phyloP scores from a whole-genome alignment of 2,888 invertebrate genomes.

The Mylabris sibirica region DNA sequence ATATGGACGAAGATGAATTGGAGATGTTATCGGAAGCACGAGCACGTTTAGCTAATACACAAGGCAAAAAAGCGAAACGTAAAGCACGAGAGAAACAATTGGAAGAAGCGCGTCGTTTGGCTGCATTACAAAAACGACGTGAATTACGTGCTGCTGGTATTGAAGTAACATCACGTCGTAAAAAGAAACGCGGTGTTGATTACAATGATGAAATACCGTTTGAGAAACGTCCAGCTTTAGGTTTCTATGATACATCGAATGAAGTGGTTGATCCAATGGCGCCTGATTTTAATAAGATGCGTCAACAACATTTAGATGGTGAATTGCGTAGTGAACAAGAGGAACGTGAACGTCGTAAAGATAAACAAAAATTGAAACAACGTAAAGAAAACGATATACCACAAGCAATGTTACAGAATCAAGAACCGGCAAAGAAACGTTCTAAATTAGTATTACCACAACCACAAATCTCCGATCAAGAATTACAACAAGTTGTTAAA shows the following conservation, averaged over 20 bases:
- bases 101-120: conserved; percentile 95
- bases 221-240: conserved; percentile 90
- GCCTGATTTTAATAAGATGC: conserved; percentile 86
- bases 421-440: conserved; percentile 89
- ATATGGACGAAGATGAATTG: conserved; percentile 99
- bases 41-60: conserved; percentile 97
- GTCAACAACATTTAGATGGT: conserved; percentile 93
- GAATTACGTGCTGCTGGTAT: conserved; percentile 98
- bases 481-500: conserved; percentile 90
- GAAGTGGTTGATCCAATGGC: conserved; percentile 89
- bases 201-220: conserved; percentile 98
- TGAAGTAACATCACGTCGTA: conserved; percentile 66
- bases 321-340: conserved; percentile 90
- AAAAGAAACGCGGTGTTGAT: conserved; percentile 89
- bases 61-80: conserved; percentile 92
- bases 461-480: conserved; percentile 95
- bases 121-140: conserved; percentile 96
- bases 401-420: conserved; percentile 83
- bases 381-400: conserved; percentile 97
- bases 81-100: conserved; percentile 98
- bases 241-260: conserved; percentile 94
- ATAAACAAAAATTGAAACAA: conserved; percentile 94
- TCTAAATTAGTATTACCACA: conserved; percentile 96
- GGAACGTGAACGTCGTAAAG: conserved; percentile 92
- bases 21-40: conserved; percentile 99